Base-by-base conservation (phyloP, 2,113 vertebrate species). In the Sceloporus undulatus region DNA sequence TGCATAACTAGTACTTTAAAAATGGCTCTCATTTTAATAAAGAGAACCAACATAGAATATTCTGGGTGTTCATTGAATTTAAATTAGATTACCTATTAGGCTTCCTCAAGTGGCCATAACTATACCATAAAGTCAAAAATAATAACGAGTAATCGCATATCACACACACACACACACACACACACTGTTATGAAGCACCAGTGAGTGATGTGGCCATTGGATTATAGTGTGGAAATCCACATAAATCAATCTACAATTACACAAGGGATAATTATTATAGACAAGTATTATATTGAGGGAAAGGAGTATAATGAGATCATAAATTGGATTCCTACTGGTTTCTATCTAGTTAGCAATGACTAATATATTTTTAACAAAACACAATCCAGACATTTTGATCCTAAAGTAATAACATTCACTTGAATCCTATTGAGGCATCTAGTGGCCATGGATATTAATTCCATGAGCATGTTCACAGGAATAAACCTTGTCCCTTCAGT, bases 1-100 rank as follows among this genome's bases (percentile, higher is more conserved):
- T 1, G 1, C 1, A 5, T 4, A 19, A 54, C n/a, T 0, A 0
- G 1, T 14, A 56, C 2, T 52, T 87, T 38, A 56, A 70, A 42
- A 0, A n/a, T 5, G 16, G 0, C 9, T 1, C n/a, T 75, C 9
- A 82, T 65, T 18, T 70, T 42, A 23, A 27, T 56, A 1, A 38
- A 87, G 6, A 65, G 70, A 18, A 90, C 25, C 34, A 2, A 34
- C 4, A 0, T 0, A 1, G 19, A 42, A 84, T 7, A 8, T 11
- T 29, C 59, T 88, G 52, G 9, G 40, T 9, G 40, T 19, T 29
- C 65, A 62, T 0, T 7, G n/a, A 68, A 42, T 38, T 19, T 65
- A 81, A 19, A 71, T 59, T 18, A 84, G 40, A 79, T 14, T 11
- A 66, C 4, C 25, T 34, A 18, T 74, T 52, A 19, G 0, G 3